Base-by-base conservation (phyloP, 1,140 invertebrate species). In the Nephila pilipes region DNA sequence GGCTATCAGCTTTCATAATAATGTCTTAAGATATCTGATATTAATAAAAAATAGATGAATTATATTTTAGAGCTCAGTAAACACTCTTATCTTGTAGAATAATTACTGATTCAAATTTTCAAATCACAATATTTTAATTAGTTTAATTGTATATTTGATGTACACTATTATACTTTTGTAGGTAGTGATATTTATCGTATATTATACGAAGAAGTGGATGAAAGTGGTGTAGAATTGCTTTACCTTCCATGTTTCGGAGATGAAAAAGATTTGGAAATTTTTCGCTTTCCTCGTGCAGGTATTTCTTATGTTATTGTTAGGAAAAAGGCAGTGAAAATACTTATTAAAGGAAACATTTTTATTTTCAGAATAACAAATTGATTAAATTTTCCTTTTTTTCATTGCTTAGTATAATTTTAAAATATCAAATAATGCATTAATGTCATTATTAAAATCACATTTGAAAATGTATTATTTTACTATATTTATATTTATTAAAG, bases 181-280 rank as follows among this genome's bases (percentile, higher is more conserved):
- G 89, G 85, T 36, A 29, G 46, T 60, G 94, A 93, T 80, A 75
- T 93, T 95, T 99, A 98, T 96, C 96, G 98, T 94, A 98, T 99
- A 95, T 96, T 99, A 22, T 99, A 99, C 95, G 99, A 99, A 96
- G 98, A 99, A 96, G 98, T 99, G 0, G 99, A 99, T 95, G 99
- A 99, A 95, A 97, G 97, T 91, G 97, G 98, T 92, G 99, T 99
- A 16, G 98, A 99, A 94, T 97, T 99, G 93, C 97, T 98, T 94
- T 97, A 97, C 95, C 98, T 99, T 94, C 97, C 98, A 1, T 98
- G 97, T 3, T 97, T 97, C 12, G 97, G 97, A 95, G 97, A 97
- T 69, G 97, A 97, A 94, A 97, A 96, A 36, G 97, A 97, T 1
- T 96, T 98, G 16, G 98, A 99, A 95, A 97, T 98, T 95, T 99